Base-by-base conservation (phyloP, 1,140 invertebrate genomes). In the Aphelenchoides avenae region DNA sequence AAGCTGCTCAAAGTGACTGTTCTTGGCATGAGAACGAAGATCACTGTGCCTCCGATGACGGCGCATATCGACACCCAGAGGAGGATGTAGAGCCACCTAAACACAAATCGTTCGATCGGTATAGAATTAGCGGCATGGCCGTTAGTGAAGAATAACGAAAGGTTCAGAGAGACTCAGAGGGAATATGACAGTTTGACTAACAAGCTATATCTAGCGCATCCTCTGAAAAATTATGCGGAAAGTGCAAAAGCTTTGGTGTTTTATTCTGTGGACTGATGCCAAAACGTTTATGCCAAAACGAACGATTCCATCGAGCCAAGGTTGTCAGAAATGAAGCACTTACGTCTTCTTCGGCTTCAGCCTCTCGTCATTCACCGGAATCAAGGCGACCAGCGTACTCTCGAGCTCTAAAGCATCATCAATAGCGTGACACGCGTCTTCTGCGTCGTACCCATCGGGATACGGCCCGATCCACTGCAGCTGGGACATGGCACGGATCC, bases 281-380 rank as follows among this genome's bases (percentile, higher is more conserved):
- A n/a, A n/a, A n/a, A n/a, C n/a, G n/a, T n/a, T n/a, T n/a, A 52
- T 11, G 24, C 7, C 40, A 52, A 26, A 2, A 1, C 50, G 22
- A 7, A 7, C 2, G 15, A 3, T 1, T 5, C 18, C 6, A 30
- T 22, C 6, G 1, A 26, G 5, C 1, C 6, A 51, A 26, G 20
- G 1, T 7, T n/a, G 13, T 42, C 24, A 57, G 27, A 5, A 52
- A 24, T 9, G 15, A 51, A 30, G 1, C 15, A 30, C 37, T 18
- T 34, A 79, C 77, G 78, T 79, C 68, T 71, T 68, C 51, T 75
- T 68, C 15, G 78, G 78, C 52, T 78, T 77, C n/a, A 79, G 58
- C 41, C 78, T 62, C 33, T 78, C 73, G 53, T 79, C 78, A 57
- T 60, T 68, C 36, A 79, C 59, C 6, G 78, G 78, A 53, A 79